A percentile compares a stretch with the other conserved stretches of the same genome.
These are phyloP conservation scores for Gallinago paraguaiae DNA, from an alignment of 2,113 vertebrate species.

Conservation along the genomic window DNA sequence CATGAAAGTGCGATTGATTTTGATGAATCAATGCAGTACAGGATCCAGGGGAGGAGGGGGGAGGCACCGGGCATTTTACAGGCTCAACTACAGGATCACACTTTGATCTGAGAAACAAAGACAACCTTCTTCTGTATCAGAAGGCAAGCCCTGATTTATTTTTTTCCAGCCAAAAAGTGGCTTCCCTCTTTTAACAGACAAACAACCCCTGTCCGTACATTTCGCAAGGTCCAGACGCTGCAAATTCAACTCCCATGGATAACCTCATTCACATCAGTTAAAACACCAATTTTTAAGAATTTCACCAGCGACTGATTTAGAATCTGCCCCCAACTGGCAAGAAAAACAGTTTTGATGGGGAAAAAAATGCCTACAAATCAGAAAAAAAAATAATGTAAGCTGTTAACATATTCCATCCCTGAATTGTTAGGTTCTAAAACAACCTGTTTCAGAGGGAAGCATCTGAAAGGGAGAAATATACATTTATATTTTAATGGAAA, in stretches of 20 bases:
- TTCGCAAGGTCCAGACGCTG: neutral
- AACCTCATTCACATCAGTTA: neutral
- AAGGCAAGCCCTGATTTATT: neutral
- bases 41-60: slow-evolving; percentile 20
- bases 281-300: neutral
- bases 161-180: neutral
- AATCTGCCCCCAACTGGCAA: neutral
- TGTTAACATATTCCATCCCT: neutral
- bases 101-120: slow-evolving; percentile 65
- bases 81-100: slow-evolving; percentile 37
- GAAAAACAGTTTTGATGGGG: neutral
- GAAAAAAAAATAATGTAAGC: neutral
- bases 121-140: slow-evolving; percentile 44
- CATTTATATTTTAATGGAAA: slow-evolving; percentile 1
- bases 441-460: neutral
- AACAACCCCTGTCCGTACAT: neutral
- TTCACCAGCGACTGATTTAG: neutral
- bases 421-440: neutral
- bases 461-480: neutral
- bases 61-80: slow-evolving; percentile 18
- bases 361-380: neutral
- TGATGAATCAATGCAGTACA: slow-evolving; percentile 64
- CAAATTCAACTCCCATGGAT: neutral
- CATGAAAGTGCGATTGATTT: slow-evolving; percentile 65
- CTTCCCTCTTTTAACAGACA: neutral